phyloP scores from a whole-genome alignment of 2,113 vertebrate genomes.

The Leptodactylus fuscus region DNA sequence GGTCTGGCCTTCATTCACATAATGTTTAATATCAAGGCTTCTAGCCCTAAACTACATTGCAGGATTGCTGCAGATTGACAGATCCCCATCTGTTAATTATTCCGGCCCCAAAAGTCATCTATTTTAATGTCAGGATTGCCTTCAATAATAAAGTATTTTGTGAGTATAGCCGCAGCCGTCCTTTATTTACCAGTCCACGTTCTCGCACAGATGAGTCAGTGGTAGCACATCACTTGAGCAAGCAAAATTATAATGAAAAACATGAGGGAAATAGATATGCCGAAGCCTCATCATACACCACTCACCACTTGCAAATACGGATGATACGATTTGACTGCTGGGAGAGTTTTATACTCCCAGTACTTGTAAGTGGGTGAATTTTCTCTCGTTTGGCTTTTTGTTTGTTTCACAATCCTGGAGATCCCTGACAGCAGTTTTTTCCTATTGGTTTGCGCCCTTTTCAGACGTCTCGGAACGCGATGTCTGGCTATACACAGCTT shows the following conservation, averaged over 20 bases:
- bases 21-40: background rate
- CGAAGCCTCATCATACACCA: slow-evolving; percentile 7
- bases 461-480: background rate
- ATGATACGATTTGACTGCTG: slow-evolving; percentile 6
- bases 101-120: background rate
- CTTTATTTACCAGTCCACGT: slow-evolving; percentile 19
- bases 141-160: slow-evolving; percentile 15
- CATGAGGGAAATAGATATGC: slow-evolving; percentile 20
- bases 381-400: background rate
- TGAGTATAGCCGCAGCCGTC: background rate
- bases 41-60: background rate
- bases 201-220: slow-evolving; percentile 6
- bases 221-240: slow-evolving; percentile 6
- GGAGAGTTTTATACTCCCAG: background rate
- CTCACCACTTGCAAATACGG: slow-evolving; percentile 21
- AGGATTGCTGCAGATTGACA: background rate
- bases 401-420: background rate
- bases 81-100: slow-evolving; percentile 19
- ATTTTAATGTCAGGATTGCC: slow-evolving; percentile 15
- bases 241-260: slow-evolving; percentile 31
- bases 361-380: background rate
- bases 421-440: background rate
- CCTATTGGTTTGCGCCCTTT: background rate
- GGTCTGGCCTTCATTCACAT: background rate
- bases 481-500: background rate